Evolutionary conservation across 2,888 invertebrate species (phyloP), one percentile per base, ranked within the genome.

Genomic region (Drosophila anceps): DNA sequence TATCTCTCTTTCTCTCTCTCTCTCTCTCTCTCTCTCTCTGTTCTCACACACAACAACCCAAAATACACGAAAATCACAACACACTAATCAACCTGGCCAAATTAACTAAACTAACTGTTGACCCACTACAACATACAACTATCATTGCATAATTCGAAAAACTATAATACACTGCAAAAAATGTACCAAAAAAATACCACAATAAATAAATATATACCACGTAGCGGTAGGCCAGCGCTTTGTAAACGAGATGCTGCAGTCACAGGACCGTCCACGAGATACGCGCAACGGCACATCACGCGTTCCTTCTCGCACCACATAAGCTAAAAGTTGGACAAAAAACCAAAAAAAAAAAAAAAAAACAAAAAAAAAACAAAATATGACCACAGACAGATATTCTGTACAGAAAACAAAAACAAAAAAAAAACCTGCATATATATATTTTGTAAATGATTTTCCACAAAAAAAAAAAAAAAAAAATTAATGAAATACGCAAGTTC

Each of bases 231-330:
- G 77, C 93, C 93, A 90, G 92, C 92, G 84, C 93, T 93, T 92
- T 93, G 93, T 92, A 93, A 93, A 91, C 92, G 93, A 86, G 93
- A 93, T 88, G 92, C 92, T 86, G 92, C 92, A 86, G 92, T 93
- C 82, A 88, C 92, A 68, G 90, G 93, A 79, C 93, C 93, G 81
- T 84, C 92, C 84, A 88, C 92, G 85, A 91, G 92, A 91, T 93
- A 93, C 91, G 91, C 91, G 88, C 78, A 88, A 81, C 80, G 86
- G 81, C 83, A 84, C 82, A 85, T 78, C 75, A 89, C 77, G 90
- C 87, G 86, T 72, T 82, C 77, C 29, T 78, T 78, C 75, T 78
- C 90, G 84, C 87, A 89, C 84, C 88, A 88, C 76, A 84, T 87
- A 89, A 90, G 84, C 88, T 85, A 90, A 87, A 78, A 84, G 75